phyloP scores from a whole-genome alignment of 2,888 invertebrate genomes.

The Marronus borbonicus region DNA sequence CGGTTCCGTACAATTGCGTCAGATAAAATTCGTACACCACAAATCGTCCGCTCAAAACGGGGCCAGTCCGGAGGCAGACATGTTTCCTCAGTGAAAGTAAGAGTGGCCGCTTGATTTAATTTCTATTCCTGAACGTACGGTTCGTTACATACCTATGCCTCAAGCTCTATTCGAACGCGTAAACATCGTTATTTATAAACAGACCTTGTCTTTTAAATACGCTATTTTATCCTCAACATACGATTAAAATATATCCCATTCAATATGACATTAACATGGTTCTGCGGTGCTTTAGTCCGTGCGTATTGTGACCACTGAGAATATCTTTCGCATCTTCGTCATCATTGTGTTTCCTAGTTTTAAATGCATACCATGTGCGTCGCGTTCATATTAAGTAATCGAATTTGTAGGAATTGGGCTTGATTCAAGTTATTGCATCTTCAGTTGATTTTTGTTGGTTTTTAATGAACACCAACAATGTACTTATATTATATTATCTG shows the following conservation, averaged over 20 bases:
- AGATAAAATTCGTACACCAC: conserved; percentile 45
- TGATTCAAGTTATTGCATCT: too few relatives aligned
- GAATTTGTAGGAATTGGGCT: too few relatives aligned
- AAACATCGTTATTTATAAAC: conserved; percentile 38
- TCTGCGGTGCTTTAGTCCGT: background rate
- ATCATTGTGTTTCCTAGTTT: background rate
- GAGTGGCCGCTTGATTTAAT: conserved; percentile 55
- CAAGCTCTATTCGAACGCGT: conserved; percentile 30
- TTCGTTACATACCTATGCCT: conserved; percentile 22
- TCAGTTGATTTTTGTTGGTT: too few relatives aligned
- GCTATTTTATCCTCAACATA: conserved; percentile 12
- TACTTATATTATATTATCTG: too few relatives aligned
- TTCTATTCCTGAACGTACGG: conserved; percentile 29
- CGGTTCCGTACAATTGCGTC: conserved; percentile 51
- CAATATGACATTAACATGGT: conserved; percentile 30
- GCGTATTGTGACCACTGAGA: background rate
- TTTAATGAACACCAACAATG: too few relatives aligned
- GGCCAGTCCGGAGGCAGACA: conserved; percentile 49
- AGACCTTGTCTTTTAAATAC: conserved; percentile 36
- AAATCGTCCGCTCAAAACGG: conserved; percentile 51
- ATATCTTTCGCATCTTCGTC: conserved; percentile 9
- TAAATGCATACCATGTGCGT: too few relatives aligned
- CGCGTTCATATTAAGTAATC: too few relatives aligned
- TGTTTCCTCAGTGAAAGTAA: conserved; percentile 63
- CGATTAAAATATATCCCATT: conserved; percentile 20